Evolutionary conservation across 2,888 invertebrate species (phyloP), one percentile per base, ranked within the genome.

Genomic region (Autographa gamma): DNA sequence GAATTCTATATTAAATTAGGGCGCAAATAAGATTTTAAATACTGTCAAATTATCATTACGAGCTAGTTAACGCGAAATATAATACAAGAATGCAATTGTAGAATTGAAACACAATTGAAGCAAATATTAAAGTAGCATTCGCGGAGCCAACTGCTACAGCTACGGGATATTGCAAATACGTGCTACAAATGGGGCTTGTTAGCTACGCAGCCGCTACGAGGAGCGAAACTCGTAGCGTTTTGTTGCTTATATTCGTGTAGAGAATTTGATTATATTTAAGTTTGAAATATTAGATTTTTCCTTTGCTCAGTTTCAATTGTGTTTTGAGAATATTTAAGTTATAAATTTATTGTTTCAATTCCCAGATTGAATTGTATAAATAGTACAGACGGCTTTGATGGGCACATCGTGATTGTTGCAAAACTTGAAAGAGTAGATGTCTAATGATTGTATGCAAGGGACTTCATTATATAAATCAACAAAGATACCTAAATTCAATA

Each of bases 81-180:
- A 72, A 83, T 73, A 80, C 66, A 68, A 41, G 59, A 70, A 79
- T 66, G 52, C 71, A 73, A 76, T 82, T 73, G 71, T 61, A 54
- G 73, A 81, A 81, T 81, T 83, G 80, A 74, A 84, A 75, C 74
- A 82, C 83, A 84, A 84, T 81, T 73, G 81, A 72, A 77, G 66
- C 77, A 77, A 79, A 77, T 84, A 76, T 82, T 72, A 80, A 76
- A 83, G 78, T 73, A 76, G 71, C 73, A 79, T 77, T 73, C 73
- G 74, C 58, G 70, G 63, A 70, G 64, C 74, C 79, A 79, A 73
- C 76, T 84, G 83, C 78, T 77, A 66, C 76, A 75, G 78, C 81
- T 75, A 73, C 76, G 81, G 69, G 81, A 84, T 84, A 84, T 84
- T 80, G 83, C 82, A 69, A 76, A 79, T 83, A 83, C 83, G 84